Base-by-base conservation (phyloP, 2,113 vertebrate species). In the Dasypus novemcinctus region DNA sequence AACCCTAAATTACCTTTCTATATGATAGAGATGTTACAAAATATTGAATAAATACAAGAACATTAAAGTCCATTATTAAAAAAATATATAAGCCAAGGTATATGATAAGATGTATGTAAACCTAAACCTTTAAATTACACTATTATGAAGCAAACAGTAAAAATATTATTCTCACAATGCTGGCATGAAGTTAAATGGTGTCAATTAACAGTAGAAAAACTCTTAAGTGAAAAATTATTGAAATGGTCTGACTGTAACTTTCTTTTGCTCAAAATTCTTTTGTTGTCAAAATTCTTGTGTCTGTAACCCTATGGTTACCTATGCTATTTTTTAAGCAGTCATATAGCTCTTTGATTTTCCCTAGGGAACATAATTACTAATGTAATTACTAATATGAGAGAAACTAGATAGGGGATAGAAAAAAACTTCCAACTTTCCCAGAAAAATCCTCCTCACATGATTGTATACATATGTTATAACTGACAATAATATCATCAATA, bases 241-340 rank as follows among this genome's bases (percentile, higher is more conserved):
- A 68, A 36, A 43, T 12, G 20, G n/a, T 17, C 57, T 66, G 54
- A 27, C 23, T 74, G 31, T n/a, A 88, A 41, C 54, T 41, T 25
- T 2, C 46, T 5, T 46, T 27, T n/a, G n/a, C 25, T 17, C 49
- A 54, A 31, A 57, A 1, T 31, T 29, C 29, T 21, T 76, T 21
- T 76, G 7, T 4, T n/a, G 46, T 43, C 46, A 23, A 69, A 41
- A 23, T 41, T 38, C 59, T 18, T 74, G 29, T 36, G 80, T 64
- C 46, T 14, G 29, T 4, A 71, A 27, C 38, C 0, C 2, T 18
- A 15, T 0, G 1, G 29, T n/a, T n/a, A n/a, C n/a, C n/a, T n/a
- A n/a, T 20, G 46, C 18, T 23, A 20, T 4, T 8, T 63, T 27
- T 6, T 11, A 27, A 52, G 33, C 59, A 43, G 14, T 72, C 18